phyloP scores from a whole-genome alignment of 2,888 invertebrate species.

The Lasioglossum villosulum region DNA sequence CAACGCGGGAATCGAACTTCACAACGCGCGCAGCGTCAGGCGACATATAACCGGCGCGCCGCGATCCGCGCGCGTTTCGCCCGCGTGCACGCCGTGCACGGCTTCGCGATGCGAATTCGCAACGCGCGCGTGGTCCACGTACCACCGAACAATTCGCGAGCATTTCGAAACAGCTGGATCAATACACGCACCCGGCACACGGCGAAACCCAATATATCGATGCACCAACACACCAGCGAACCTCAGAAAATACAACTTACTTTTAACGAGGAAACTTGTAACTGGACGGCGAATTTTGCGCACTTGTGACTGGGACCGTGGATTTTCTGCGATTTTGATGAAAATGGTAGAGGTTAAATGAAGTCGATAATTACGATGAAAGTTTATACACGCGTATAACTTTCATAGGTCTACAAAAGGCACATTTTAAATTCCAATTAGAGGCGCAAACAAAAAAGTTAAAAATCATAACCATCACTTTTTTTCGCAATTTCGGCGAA shows the following conservation, averaged over 20 bases:
- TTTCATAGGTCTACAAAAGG: too few relatives aligned
- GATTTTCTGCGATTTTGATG: background rate
- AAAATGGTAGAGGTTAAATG: background rate
- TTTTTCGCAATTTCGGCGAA: too few relatives aligned
- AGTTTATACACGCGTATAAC: too few relatives aligned
- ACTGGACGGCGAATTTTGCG: background rate
- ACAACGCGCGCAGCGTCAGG: slow-evolving; percentile 37
- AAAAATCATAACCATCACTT: too few relatives aligned
- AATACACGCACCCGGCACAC: background rate
- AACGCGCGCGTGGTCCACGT: slow-evolving; percentile 15
- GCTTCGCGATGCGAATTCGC: slow-evolving; percentile 40
- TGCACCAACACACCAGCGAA: background rate
- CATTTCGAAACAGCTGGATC: background rate
- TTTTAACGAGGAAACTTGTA: background rate
- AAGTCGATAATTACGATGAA: background rate
- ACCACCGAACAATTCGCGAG: background rate
- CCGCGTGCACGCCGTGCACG: slow-evolving; percentile 20
- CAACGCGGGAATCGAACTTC: slow-evolving; percentile 70
- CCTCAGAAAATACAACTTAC: background rate
- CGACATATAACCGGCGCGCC: slow-evolving; percentile 63
- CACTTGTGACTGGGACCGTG: background rate
- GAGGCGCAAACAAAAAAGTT: too few relatives aligned
- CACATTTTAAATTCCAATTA: too few relatives aligned
- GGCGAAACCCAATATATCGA: background rate
- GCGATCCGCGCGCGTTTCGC: slow-evolving; percentile 3